A percentile compares a stretch with the other conserved stretches of the same genome.
Conservation (phyloP, 2,113 vertebrate genomes). For the Nanorana parkeri region DNA sequence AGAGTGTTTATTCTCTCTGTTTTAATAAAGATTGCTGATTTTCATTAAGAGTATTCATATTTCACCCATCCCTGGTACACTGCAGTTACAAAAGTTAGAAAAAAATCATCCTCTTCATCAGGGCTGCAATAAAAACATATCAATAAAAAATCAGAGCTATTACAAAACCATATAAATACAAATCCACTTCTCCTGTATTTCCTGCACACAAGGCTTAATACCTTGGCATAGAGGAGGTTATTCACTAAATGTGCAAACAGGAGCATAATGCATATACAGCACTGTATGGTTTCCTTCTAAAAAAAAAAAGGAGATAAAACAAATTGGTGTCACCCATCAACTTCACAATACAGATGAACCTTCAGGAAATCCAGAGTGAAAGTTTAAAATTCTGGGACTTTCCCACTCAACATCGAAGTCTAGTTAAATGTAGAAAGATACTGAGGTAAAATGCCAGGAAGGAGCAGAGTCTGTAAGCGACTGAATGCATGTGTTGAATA, state of each 20-base stretch:
- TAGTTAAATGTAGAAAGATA: conserved; percentile 28
- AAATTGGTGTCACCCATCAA: conserved; percentile 7
- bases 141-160: too few species aligned
- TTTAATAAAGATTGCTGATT: too few species aligned
- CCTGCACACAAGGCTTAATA: too few species aligned
- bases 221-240: not conserved
- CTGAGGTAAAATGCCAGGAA: conserved; percentile 36
- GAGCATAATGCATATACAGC: not conserved
- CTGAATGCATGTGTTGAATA: conserved; percentile 41
- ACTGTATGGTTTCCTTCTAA: not conserved
- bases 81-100: not conserved
- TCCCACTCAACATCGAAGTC: conserved; percentile 35
- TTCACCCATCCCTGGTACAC: not conserved
- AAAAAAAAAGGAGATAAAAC: not conserved
- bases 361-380: conserved; percentile 38
- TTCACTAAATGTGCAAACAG: too few species aligned
- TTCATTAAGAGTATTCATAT: too few species aligned
- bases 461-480: conserved; percentile 26
- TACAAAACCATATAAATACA: too few species aligned
- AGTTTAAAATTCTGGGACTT: conserved; percentile 3
- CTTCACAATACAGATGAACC: not conserved
- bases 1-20: too few species aligned
- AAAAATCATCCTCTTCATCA: too few species aligned
- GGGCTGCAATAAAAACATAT: too few species aligned
- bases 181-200: too few species aligned